Evolutionary conservation across 2,888 invertebrate species (phyloP).

Genomic region (Beris morrisii): DNA sequence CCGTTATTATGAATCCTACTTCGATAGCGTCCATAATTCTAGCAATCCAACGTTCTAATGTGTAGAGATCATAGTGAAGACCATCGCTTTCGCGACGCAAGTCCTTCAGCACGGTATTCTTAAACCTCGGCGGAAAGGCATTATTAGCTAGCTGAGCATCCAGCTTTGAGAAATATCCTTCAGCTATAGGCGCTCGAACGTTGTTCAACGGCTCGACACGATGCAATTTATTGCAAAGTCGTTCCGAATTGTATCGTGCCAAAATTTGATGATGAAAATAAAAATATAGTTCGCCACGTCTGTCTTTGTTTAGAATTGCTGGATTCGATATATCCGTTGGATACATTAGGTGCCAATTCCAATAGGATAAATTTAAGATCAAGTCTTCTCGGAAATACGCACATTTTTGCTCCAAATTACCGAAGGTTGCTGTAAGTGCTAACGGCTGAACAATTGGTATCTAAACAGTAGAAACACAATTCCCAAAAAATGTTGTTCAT

Average conservation of each 20-base stretch:
- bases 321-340: conserved; percentile 64
- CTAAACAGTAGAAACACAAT: conserved; percentile 1
- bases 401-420: conserved; percentile 71
- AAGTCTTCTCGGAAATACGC: conserved; percentile 80
- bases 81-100: conserved; percentile 65
- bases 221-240: conserved; percentile 66
- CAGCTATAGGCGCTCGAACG: conserved; percentile 37
- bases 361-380: conserved; percentile 78
- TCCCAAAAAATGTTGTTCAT: neutral
- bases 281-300: conserved; percentile 67
- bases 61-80: conserved; percentile 63
- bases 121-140: conserved; percentile 67
- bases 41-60: conserved; percentile 70
- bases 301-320: conserved; percentile 65
- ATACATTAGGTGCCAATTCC: conserved; percentile 84
- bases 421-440: conserved; percentile 69
- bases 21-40: conserved; percentile 68
- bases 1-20: conserved; percentile 58
- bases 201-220: conserved; percentile 62
- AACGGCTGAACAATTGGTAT: conserved; percentile 65
- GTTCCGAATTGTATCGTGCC: conserved; percentile 68
- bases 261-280: conserved; percentile 65
- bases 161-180: conserved; percentile 70
- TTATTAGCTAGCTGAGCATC: conserved; percentile 70
- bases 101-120: conserved; percentile 59